phyloP scores from a whole-genome alignment of 2,113 vertebrate genomes.

The Halichoeres trimaculatus region DNA sequence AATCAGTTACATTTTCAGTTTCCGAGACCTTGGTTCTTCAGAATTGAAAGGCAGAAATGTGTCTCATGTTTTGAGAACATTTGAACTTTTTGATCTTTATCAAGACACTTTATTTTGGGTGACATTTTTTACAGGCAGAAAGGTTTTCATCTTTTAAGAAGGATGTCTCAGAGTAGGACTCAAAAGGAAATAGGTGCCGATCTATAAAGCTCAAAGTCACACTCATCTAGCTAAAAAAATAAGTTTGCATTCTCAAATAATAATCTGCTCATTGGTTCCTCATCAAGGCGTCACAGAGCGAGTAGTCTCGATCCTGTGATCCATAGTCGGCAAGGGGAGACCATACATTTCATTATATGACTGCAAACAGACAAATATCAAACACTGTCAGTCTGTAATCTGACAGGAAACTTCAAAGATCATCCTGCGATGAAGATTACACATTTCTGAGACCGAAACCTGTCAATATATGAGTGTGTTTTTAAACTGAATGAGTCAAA shows the following conservation, averaged over 20 bases:
- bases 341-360: background rate
- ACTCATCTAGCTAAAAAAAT: background rate
- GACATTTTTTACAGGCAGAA: background rate
- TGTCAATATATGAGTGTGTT: background rate
- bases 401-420: background rate
- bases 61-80: constrained; percentile 1
- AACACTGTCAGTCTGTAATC: constrained; percentile 12
- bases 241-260: constrained; percentile 17
- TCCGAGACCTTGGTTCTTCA: constrained; percentile 26
- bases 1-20: background rate
- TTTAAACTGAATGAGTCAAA: constrained; percentile 1
- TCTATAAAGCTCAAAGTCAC: constrained; percentile 1
- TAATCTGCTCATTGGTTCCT: constrained; percentile 2
- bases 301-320: constrained; percentile 15
- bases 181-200: background rate
- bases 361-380: constrained; percentile 24
- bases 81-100: constrained; percentile 11
- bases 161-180: background rate
- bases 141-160: constrained; percentile 18
- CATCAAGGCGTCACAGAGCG: background rate
- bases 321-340: background rate
- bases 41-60: constrained; percentile 32
- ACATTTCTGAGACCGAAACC: background rate
- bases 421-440: background rate
- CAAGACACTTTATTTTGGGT: constrained; percentile 23